A percentile compares a stretch with the other conserved stretches of the same genome.
Conservation (phyloP, 2,797 vertebrate genomes). For the Thripadectes ignobilis region DNA sequence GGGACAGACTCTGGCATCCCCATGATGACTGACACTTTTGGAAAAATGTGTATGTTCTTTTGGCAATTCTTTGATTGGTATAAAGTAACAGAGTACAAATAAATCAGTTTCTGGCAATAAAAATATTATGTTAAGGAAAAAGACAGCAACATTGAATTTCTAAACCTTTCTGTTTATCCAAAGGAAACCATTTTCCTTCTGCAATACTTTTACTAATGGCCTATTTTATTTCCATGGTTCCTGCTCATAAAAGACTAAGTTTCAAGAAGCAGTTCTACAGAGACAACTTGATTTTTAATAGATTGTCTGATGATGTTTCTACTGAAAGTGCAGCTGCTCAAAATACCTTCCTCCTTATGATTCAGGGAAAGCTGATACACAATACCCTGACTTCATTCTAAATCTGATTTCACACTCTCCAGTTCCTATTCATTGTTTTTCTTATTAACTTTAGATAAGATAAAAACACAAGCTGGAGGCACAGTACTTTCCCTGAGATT, state of each 20-base stretch:
- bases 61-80: neutral
- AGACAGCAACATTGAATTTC: neutral
- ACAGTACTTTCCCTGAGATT: neutral
- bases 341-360: neutral
- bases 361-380: neutral
- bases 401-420: constrained; percentile 8
- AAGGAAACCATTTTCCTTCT: neutral
- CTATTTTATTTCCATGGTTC: neutral
- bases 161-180: neutral
- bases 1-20: rapidly evolving
- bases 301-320: neutral
- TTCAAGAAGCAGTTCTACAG: neutral
- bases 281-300: neutral
- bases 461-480: neutral
- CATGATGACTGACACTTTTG: neutral
- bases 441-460: constrained; percentile 22
- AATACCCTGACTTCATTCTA: neutral
- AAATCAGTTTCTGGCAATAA: neutral
- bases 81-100: neutral
- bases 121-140: neutral
- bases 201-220: neutral
- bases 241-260: neutral
- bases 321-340: neutral
- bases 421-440: constrained; percentile 17
- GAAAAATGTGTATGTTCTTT: neutral